Percentiles rank a stretch among this genome's conserved stretches.
Conservation (phyloP, 2,113 vertebrate species). For the Pardalotus punctatus region DNA sequence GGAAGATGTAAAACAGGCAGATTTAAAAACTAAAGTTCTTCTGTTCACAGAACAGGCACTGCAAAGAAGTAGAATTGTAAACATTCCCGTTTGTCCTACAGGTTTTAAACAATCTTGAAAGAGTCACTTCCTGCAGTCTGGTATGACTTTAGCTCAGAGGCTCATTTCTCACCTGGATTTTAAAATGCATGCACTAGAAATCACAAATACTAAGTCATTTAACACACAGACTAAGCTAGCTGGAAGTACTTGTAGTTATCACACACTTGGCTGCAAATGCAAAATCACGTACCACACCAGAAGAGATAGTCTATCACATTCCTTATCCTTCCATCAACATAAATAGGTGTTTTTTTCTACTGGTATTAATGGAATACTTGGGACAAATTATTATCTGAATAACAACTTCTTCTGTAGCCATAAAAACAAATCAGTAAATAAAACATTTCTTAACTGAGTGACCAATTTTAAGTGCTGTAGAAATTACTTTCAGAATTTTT, state of each 20-base stretch:
- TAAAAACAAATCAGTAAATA: conserved; percentile 5
- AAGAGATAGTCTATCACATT: background rate
- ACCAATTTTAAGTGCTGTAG: background rate
- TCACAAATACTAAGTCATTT: conserved; percentile 18
- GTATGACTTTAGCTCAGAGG: background rate
- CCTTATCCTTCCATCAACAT: background rate
- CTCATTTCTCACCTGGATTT: conserved; percentile 5
- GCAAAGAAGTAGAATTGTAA: conserved; percentile 29
- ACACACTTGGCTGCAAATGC: background rate
- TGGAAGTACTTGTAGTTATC: background rate
- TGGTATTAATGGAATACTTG: background rate
- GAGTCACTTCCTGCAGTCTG: background rate
- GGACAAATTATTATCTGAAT: background rate
- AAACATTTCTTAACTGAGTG: background rate
- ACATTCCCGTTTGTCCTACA: conserved; percentile 11
- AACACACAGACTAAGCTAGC: background rate
- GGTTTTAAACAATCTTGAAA: conserved; percentile 30
- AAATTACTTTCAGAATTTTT: background rate
- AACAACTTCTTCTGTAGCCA: background rate
- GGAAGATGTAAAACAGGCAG: conserved; percentile 42
- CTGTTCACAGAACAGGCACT: conserved; percentile 22
- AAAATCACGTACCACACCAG: background rate
- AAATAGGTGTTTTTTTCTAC: background rate
- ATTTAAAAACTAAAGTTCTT: conserved; percentile 49
- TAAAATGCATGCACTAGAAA: background rate